Percentiles rank a stretch among this genome's conserved stretches.
These are phyloP conservation scores for Ephestia elutella DNA, from an alignment of 1,140 invertebrate species.

Conservation along the genomic window DNA sequence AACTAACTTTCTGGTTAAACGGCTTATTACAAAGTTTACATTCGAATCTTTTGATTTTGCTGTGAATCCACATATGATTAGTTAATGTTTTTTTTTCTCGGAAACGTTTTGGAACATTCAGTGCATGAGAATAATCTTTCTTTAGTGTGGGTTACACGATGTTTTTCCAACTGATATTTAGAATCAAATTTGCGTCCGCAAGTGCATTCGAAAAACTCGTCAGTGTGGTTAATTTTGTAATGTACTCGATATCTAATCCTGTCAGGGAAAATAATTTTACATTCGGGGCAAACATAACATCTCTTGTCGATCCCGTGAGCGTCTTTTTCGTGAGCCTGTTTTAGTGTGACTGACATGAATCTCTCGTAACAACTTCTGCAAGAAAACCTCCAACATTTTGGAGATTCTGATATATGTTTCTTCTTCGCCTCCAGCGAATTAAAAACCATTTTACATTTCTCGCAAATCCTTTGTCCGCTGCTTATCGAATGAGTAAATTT, in stretches of 20 bases:
- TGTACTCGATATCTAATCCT: slow-evolving; percentile 16
- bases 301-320: slow-evolving; percentile 36
- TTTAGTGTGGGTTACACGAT: slow-evolving; percentile 65
- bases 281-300: slow-evolving; percentile 26
- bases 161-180: slow-evolving; percentile 30
- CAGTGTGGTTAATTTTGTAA: slow-evolving; percentile 28
- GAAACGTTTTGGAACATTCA: slow-evolving; percentile 51
- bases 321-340: slow-evolving; percentile 25
- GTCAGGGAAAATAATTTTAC: slow-evolving; percentile 16
- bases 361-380: slow-evolving; percentile 35
- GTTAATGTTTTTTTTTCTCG: slow-evolving; percentile 24
- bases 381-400: slow-evolving; percentile 35
- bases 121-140: slow-evolving; percentile 66
- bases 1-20: slow-evolving; percentile 66
- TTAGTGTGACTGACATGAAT: slow-evolving; percentile 31
- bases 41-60: slow-evolving; percentile 74
- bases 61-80: slow-evolving; percentile 69
- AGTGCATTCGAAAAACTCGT: slow-evolving; percentile 21
- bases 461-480: slow-evolving; percentile 32
- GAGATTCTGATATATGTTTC: slow-evolving; percentile 28
- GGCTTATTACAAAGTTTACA: slow-evolving; percentile 76
- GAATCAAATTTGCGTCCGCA: slow-evolving; percentile 24
- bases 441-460: slow-evolving; percentile 41
- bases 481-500: slow-evolving; percentile 18
- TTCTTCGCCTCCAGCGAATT: slow-evolving; percentile 28